Conservation (phyloP, 2,888 invertebrate genomes). For the Gastracanthus pulcherrimus region DNA sequence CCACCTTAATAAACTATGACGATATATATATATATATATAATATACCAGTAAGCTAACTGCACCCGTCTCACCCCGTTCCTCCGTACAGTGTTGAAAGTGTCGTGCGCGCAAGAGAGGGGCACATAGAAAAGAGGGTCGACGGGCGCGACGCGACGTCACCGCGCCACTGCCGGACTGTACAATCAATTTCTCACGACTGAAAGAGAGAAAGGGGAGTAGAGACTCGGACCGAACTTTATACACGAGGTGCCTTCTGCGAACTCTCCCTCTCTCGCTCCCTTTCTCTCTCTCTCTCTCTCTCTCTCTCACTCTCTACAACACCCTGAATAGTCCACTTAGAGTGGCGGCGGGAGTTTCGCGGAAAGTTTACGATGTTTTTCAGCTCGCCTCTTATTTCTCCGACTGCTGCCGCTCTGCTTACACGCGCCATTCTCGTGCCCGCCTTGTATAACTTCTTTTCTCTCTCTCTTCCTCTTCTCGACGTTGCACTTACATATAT, state of each 20-base stretch:
- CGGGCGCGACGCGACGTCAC: conserved; percentile 36
- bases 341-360: not conserved
- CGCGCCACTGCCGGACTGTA: conserved; percentile 1
- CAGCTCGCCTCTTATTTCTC: not conserved
- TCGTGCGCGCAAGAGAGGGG: conserved; percentile 16
- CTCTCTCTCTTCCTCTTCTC: no score
- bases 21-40: no score
- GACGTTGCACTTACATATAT: no score
- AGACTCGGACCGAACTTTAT: conserved; percentile 17
- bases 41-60: no score
- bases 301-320: not conserved
- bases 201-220: not conserved
- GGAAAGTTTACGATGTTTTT: conserved; percentile 24
- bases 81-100: no score
- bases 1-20: no score
- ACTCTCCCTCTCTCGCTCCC: not conserved
- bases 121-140: conserved; percentile 3
- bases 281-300: not conserved
- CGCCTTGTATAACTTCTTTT: not conserved
- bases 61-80: no score
- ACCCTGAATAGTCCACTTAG: conserved; percentile 20
- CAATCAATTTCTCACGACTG: conserved; percentile 47
- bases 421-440: not conserved
- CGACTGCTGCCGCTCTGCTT: not conserved
- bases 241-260: not conserved